Evolutionary conservation across 2,797 vertebrate species (phyloP).

Genomic region (Hapalemur alaotrensis): DNA sequence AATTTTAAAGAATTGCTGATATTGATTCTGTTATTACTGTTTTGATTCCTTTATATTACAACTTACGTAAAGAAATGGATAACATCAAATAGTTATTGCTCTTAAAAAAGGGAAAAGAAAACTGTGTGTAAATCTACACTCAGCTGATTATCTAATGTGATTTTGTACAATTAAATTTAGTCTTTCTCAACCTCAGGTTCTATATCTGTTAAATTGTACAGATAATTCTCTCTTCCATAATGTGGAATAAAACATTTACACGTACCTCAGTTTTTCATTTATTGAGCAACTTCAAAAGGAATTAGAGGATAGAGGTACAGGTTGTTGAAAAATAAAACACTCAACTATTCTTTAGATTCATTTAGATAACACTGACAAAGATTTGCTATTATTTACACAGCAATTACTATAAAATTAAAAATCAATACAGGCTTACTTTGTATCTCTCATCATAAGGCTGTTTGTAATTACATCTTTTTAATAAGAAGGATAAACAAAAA

Average conservation of each 20-base stretch:
- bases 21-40: background rate
- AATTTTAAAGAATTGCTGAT: background rate
- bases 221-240: background rate
- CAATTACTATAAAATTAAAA: background rate
- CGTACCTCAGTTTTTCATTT: background rate
- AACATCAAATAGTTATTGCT: background rate
- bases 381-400: background rate
- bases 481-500: background rate
- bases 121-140: background rate
- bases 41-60: background rate
- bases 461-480: background rate
- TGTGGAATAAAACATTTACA: background rate
- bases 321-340: background rate
- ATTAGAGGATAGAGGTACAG: background rate
- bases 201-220: background rate
- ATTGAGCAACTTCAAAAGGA: background rate
- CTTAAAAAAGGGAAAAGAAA: background rate
- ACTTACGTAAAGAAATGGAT: background rate
- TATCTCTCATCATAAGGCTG: background rate
- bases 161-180: background rate
- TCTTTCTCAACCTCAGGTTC: background rate
- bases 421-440: background rate
- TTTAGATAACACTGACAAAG: background rate
- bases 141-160: background rate
- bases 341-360: background rate